A percentile compares a stretch with the other conserved stretches of the same genome.
Evolutionary conservation across 2,888 invertebrate genomes (phyloP).

Genomic region (Volucella bombylans): DNA sequence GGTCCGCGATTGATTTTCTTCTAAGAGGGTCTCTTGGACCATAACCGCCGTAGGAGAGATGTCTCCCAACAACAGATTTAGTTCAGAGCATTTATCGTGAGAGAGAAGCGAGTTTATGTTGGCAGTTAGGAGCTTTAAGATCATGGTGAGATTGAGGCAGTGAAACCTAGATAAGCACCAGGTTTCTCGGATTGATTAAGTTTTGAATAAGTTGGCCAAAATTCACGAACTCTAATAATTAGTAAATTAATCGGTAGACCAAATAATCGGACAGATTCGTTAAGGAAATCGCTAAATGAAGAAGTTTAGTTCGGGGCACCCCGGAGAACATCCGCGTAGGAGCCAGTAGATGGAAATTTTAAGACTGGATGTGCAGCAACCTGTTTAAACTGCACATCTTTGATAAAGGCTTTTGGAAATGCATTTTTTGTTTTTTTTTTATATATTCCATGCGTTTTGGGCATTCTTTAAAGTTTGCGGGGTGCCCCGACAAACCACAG

Average conservation of each 20-base stretch:
- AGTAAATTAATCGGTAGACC: conserved; percentile 1
- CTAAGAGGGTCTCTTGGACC: conserved; percentile 14
- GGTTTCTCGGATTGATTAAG: conserved; percentile 10
- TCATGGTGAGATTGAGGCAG: conserved; percentile 1
- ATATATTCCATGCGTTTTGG: neutral
- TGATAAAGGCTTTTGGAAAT: no score
- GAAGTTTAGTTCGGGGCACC: no score
- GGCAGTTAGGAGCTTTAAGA: neutral
- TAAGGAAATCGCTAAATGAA: no score
- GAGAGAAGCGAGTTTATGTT: conserved; percentile 6
- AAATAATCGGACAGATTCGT: neutral
- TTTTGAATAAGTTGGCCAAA: conserved; percentile 2
- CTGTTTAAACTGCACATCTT: no score
- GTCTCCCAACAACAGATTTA: conserved; percentile 7
- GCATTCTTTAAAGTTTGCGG: conserved; percentile 8
- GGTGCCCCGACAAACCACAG: neutral
- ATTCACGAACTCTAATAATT: neutral
- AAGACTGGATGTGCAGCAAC: no score
- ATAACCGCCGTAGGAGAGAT: conserved; percentile 3
- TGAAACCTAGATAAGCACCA: neutral
- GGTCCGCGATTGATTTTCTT: neutral
- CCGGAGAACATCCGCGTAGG: no score
- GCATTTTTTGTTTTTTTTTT: no score
- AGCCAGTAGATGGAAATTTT: no score
- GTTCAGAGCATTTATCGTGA: conserved; percentile 12